phyloP scores from a whole-genome alignment of 2,113 vertebrate genomes.

The Epinephelus moara region DNA sequence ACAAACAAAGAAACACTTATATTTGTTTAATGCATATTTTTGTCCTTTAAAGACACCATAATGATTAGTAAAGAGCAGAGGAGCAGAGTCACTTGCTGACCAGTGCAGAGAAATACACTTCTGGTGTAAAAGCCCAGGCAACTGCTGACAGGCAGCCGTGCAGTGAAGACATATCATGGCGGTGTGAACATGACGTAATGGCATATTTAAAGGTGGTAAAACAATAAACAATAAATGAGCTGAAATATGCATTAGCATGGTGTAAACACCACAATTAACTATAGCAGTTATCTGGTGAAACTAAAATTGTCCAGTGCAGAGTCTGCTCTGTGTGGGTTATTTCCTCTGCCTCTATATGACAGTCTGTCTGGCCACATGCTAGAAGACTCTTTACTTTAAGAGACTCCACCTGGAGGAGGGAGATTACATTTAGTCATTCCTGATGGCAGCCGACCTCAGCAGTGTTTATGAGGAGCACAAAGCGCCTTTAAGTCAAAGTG shows the following conservation, averaged over 20 bases:
- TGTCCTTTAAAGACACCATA: too few species aligned
- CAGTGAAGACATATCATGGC: too few species aligned
- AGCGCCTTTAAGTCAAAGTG: conserved; percentile 42
- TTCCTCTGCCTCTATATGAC: conserved; percentile 8
- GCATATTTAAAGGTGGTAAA: not conserved
- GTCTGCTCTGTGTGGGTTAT: not conserved
- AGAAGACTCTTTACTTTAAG: conserved; percentile 15
- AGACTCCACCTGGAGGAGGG: conserved; percentile 42
- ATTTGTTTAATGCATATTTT: not conserved
- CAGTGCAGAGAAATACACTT: too few species aligned
- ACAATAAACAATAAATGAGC: too few species aligned
- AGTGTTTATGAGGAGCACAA: conserved; percentile 23
- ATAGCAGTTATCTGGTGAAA: not conserved
- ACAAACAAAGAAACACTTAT: too few species aligned
- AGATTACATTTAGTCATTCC: conserved; percentile 62
- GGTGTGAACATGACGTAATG: too few species aligned
- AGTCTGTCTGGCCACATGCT: not conserved
- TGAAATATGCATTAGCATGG: not conserved
- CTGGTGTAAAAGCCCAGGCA: too few species aligned
- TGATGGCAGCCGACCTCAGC: conserved; percentile 28
- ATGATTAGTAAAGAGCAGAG: too few species aligned
- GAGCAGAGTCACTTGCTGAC: too few species aligned
- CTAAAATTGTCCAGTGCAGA: not conserved
- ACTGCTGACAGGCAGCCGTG: too few species aligned
- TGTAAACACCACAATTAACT: not conserved